Percentiles rank a stretch among this genome's conserved stretches.
Evolutionary conservation across 2,113 vertebrate species (phyloP).

Genomic region (Ovis canadensis): DNA sequence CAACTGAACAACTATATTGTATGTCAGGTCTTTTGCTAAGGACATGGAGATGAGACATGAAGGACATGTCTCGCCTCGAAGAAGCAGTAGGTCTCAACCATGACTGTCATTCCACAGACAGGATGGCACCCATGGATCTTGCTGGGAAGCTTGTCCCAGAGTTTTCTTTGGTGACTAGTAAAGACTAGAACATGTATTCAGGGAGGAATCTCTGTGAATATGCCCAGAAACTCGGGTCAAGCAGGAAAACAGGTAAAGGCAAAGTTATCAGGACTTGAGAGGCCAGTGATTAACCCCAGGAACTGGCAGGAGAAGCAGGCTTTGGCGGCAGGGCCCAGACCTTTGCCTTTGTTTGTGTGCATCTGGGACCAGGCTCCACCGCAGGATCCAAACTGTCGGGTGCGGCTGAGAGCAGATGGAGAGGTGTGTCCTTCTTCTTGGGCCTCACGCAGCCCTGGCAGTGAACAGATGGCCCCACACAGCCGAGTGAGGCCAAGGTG

Average conservation of each 20-base stretch:
- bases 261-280: neutral
- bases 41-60: neutral
- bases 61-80: neutral
- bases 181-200: neutral
- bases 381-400: neutral
- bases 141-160: neutral
- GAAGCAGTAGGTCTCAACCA: neutral
- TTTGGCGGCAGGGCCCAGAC: neutral
- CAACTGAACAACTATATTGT: neutral
- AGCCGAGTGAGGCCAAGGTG: neutral
- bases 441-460: neutral
- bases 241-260: neutral
- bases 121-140: neutral
- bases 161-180: neutral
- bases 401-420: conserved; percentile 58
- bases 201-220: neutral
- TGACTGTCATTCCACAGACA: neutral
- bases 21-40: neutral
- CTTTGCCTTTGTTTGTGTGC: neutral
- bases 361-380: neutral
- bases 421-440: conserved; percentile 49
- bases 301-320: neutral
- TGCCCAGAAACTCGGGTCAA: neutral
- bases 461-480: conserved; percentile 55
- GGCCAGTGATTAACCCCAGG: neutral